A percentile compares a stretch with the other conserved stretches of the same genome.
phyloP scores from a whole-genome alignment of 1,140 invertebrate genomes.

The Magallana ariakensis region DNA sequence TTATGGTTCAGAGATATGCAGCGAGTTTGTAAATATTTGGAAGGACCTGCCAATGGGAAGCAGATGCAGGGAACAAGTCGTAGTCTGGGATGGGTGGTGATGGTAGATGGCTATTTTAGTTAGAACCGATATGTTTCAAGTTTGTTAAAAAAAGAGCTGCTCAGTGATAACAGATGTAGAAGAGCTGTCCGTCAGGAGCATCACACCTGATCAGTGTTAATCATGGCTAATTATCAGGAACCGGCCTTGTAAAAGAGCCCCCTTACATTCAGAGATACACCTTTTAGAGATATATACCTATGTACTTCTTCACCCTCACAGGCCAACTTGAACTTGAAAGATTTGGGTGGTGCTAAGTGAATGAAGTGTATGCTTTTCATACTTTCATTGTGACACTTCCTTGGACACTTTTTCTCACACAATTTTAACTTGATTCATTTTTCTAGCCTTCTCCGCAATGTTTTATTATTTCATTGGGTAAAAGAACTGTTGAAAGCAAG shows the following conservation, averaged over 20 bases:
- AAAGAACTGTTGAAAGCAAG: neutral
- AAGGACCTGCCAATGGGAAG: constrained; percentile 1
- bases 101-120: constrained; percentile 30
- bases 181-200: neutral
- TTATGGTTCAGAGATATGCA: constrained; percentile 28
- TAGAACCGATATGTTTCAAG: constrained; percentile 28
- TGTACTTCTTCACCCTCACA: neutral
- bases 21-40: constrained; percentile 28
- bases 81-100: neutral
- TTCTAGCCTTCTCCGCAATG: neutral
- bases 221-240: neutral
- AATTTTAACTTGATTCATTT: neutral
- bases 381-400: neutral
- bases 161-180: neutral
- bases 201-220: constrained; percentile 35
- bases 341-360: neutral
- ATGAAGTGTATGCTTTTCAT: constrained; percentile 1
- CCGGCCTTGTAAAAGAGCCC: constrained; percentile 3
- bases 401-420: neutral
- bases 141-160: constrained; percentile 1
- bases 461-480: neutral
- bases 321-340: neutral
- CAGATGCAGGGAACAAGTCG: neutral
- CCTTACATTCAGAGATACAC: neutral
- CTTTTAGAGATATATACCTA: neutral